Percentiles rank a stretch among this genome's conserved stretches.
phyloP scores from a whole-genome alignment of 1,140 invertebrate genomes.

The Aphelenchoides avenae region DNA sequence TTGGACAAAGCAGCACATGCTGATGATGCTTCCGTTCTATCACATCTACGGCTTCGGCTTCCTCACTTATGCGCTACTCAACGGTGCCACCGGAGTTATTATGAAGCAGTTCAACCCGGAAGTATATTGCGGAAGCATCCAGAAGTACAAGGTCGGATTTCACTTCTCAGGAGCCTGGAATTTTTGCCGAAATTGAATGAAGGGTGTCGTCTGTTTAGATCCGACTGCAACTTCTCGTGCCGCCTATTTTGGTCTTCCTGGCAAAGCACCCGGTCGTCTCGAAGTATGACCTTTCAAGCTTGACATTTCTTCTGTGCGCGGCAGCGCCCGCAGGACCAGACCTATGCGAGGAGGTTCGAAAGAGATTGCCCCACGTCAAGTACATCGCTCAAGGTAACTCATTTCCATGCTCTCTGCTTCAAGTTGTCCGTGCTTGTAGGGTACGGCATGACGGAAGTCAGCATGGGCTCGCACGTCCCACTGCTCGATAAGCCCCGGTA shows the following conservation, averaged over 20 bases:
- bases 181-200: too few relatives aligned
- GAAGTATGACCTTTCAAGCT: conserved; percentile 20
- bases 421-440: conserved; percentile 30
- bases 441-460: conserved; percentile 37
- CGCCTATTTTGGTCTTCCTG: conserved; percentile 31
- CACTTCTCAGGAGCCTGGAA: too few relatives aligned
- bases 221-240: conserved; percentile 33
- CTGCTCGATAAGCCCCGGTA: conserved; percentile 29
- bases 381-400: conserved; percentile 15
- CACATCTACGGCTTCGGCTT: conserved; percentile 74
- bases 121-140: conserved; percentile 15
- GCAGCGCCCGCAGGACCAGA: conserved; percentile 24
- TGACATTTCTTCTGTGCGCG: conserved; percentile 25
- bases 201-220: conserved; percentile 19
- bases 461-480: conserved; percentile 25
- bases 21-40: conserved; percentile 73
- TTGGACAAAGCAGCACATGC: too few relatives aligned
- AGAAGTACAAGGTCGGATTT: conserved; percentile 24
- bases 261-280: conserved; percentile 23
- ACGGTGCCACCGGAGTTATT: conserved; percentile 70
- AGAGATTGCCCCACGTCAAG: conserved; percentile 9
- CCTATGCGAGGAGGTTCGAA: conserved; percentile 11
- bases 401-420: too few relatives aligned
- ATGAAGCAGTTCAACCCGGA: conserved; percentile 68
- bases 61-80: conserved; percentile 61